Base-by-base conservation (phyloP, 2,888 invertebrate genomes). In the Sesia bembeciformis region DNA sequence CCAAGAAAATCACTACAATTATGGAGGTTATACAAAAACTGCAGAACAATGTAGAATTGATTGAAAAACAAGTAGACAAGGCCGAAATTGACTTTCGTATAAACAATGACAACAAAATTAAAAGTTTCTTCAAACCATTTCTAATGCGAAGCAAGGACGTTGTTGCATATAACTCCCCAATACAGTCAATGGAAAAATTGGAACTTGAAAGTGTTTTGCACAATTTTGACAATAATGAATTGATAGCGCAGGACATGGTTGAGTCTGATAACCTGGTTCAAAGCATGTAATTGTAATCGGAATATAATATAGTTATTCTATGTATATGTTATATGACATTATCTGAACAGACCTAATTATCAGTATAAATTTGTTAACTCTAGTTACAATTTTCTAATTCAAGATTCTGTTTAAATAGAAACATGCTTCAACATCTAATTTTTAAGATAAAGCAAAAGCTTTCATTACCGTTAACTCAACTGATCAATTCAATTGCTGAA, bases 51-150 rank as follows among this genome's bases (percentile, higher is more conserved):
- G 74, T 86, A 40, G 92, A 93, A 67, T 63, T 91, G 7, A 66
- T 93, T 23, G 93, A 93, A 70, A 88, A 84, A 62, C 89, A 90
- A 60, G 81, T 93, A 40, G 91, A 91, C 59, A 87, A 87, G 55
- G 92, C 93, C 4, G 93, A 93, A 74, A 66, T 75, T 40, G 91
- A 93, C 57, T 89, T 92, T 59, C 91, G 91, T 59, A 75, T 92
- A 3, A 85, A 82, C 39, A 78, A 71, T 71, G 92, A 93, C 54
- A 91, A 90, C 61, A 91, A 90, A 62, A 68, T 93, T 0, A 92
- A 87, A 67, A 91, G 82, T 60, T 81, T 93, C 5, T 69, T 93
- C 0, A 91, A 91, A 64, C 93, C 93, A n/a, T 83, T 93, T 52
- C 81, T 92, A 57, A 90, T 77, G 60, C 80, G 75, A 62, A 80